These are phyloP conservation scores for Pterois miles DNA, from an alignment of 2,797 vertebrate species.

Conservation along the genomic window DNA sequence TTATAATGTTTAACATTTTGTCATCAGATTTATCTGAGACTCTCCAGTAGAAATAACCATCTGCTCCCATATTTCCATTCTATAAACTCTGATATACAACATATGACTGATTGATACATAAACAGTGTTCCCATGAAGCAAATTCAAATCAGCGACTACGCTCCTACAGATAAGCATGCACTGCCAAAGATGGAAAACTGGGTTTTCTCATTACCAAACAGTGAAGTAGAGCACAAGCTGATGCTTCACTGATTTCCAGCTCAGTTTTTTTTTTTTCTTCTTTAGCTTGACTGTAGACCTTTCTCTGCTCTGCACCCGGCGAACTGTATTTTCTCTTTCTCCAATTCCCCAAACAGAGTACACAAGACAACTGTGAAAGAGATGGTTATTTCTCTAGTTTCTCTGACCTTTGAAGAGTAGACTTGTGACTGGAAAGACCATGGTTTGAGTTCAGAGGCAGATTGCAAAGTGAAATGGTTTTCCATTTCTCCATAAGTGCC, in stretches of 20 bases:
- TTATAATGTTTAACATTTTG: constrained; percentile 4
- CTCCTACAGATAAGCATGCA: constrained; percentile 17
- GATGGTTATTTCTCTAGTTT: constrained; percentile 62
- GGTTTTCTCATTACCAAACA: constrained; percentile 51
- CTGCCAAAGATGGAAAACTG: constrained; percentile 31
- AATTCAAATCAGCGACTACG: constrained; percentile 23
- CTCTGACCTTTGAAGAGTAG: constrained; percentile 62
- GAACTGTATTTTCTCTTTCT: constrained; percentile 51
- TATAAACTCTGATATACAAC: constrained; percentile 19
- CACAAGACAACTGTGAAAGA: constrained; percentile 63
- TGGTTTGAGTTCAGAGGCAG: constrained; percentile 49
- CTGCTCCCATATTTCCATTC: constrained; percentile 6
- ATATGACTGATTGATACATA: constrained; percentile 26
- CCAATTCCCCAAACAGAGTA: constrained; percentile 41
- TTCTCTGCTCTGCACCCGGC: constrained; percentile 39
- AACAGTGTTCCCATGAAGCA: constrained; percentile 10
- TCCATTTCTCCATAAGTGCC: not conserved
- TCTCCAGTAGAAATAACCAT: not conserved
- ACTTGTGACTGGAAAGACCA: constrained; percentile 48
- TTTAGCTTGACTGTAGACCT: constrained; percentile 34
- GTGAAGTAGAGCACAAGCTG: constrained; percentile 37
- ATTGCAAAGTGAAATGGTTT: constrained; percentile 40
- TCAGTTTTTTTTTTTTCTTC: constrained; percentile 21
- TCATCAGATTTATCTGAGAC: constrained; percentile 2
- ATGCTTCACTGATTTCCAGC: constrained; percentile 50